Evolutionary conservation across 1,140 invertebrate genomes (phyloP).

Genomic region (Caenorhabditis inopinata): DNA sequence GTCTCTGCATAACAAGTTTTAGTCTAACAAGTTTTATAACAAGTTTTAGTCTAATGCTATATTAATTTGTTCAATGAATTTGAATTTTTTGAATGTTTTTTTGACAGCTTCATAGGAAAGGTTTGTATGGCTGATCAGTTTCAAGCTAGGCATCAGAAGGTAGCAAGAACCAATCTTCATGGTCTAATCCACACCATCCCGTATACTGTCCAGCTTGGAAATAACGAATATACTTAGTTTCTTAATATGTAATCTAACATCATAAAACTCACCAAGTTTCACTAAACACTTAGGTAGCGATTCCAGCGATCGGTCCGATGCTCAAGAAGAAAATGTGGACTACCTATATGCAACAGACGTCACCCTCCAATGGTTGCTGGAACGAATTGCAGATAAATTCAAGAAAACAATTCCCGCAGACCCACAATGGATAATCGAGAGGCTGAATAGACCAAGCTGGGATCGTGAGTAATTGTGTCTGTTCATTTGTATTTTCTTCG

Average conservation of each 20-base stretch:
- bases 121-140: too few species aligned
- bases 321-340: conserved; percentile 40
- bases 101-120: too few species aligned
- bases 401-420: conserved; percentile 52
- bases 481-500: neutral
- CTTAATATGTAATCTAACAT: neutral
- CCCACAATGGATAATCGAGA: conserved; percentile 62
- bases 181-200: too few species aligned
- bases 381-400: conserved; percentile 59
- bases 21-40: too few species aligned
- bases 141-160: too few species aligned
- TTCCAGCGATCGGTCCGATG: conserved; percentile 39
- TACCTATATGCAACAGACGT: conserved; percentile 58
- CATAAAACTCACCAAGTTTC: neutral
- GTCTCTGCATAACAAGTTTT: too few species aligned
- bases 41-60: too few species aligned
- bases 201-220: neutral
- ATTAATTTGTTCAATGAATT: too few species aligned
- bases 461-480: conserved; percentile 51
- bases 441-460: conserved; percentile 53
- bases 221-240: neutral
- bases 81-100: too few species aligned
- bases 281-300: neutral
- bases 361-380: conserved; percentile 59
- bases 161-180: too few species aligned